Percentiles rank a stretch among this genome's conserved stretches.
Conservation (phyloP, 2,113 vertebrate species). For the Dendropsophus ebraccatus region DNA sequence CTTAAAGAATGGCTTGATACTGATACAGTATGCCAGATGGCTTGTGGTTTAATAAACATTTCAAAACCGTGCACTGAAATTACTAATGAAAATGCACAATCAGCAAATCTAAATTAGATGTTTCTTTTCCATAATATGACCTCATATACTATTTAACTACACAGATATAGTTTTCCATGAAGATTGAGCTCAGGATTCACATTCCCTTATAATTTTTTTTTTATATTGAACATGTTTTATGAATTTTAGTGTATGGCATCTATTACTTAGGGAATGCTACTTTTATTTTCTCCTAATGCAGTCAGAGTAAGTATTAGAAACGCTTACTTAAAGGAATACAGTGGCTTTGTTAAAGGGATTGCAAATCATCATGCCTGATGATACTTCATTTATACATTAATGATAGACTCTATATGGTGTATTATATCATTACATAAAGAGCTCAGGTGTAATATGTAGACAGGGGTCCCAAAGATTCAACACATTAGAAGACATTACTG, state of each 20-base stretch:
- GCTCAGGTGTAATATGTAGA: too few species aligned
- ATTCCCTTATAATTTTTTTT: neutral
- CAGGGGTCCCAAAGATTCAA: too few species aligned
- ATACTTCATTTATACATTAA: neutral
- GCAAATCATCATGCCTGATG: too few species aligned
- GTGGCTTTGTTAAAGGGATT: too few species aligned
- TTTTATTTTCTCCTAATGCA: neutral
- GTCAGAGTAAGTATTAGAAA: neutral
- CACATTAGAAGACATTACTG: too few species aligned
- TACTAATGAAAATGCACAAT: slow-evolving; percentile 8
- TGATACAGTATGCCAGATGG: slow-evolving; percentile 3
- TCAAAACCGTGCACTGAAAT: slow-evolving; percentile 35
- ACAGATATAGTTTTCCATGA: neutral
- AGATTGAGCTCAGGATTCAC: neutral
- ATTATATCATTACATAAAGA: too few species aligned
- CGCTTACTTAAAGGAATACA: too few species aligned
- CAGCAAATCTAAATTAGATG: slow-evolving; percentile 44
- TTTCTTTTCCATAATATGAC: slow-evolving; percentile 40
- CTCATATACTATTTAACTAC: slow-evolving; percentile 7
- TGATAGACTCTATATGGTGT: too few species aligned
- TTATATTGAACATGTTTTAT: neutral
- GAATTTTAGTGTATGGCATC: neutral
- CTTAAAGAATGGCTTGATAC: neutral
- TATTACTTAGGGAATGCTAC: neutral
- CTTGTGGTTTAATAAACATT: slow-evolving; percentile 18